These are phyloP conservation scores for Vicugna pacos DNA, from an alignment of 2,113 vertebrate species.

Conservation along the genomic window DNA sequence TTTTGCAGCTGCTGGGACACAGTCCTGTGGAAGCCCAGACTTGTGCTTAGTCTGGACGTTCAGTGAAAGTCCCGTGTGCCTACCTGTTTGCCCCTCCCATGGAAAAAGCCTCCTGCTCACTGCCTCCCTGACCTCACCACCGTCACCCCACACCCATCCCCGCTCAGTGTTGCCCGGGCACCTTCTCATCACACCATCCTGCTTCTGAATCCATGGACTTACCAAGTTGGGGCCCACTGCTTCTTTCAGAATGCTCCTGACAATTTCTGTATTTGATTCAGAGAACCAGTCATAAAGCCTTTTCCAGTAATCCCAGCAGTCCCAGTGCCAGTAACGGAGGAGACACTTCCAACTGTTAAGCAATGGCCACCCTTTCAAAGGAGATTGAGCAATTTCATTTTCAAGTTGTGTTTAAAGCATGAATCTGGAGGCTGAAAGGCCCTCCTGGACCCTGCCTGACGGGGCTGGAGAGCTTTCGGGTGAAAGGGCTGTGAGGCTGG, in stretches of 20 bases:
- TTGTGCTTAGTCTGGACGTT: neutral
- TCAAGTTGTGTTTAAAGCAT: slow-evolving; percentile 23
- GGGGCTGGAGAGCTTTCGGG: neutral
- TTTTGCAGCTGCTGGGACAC: neutral
- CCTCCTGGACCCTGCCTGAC: neutral
- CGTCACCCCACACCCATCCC: neutral
- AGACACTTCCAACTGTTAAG: slow-evolving; percentile 49
- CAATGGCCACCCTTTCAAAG: slow-evolving; percentile 54
- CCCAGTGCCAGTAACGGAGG: slow-evolving; percentile 46
- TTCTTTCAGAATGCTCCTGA: neutral
- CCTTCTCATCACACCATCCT: neutral
- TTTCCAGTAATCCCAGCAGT: slow-evolving; percentile 56
- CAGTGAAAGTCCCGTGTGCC: neutral
- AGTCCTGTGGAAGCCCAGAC: neutral
- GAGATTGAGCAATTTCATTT: slow-evolving; percentile 59
- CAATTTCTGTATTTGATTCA: slow-evolving; percentile 29
- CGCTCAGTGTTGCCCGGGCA: neutral
- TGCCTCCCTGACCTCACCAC: neutral
- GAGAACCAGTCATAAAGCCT: neutral
- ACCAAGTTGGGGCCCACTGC: neutral
- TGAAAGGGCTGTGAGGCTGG: neutral
- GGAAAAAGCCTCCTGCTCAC: neutral
- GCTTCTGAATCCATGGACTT: neutral
- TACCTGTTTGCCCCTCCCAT: neutral
- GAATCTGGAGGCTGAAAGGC: neutral